Conservation (phyloP, 2,797 vertebrate species). For the Artibeus lituratus region DNA sequence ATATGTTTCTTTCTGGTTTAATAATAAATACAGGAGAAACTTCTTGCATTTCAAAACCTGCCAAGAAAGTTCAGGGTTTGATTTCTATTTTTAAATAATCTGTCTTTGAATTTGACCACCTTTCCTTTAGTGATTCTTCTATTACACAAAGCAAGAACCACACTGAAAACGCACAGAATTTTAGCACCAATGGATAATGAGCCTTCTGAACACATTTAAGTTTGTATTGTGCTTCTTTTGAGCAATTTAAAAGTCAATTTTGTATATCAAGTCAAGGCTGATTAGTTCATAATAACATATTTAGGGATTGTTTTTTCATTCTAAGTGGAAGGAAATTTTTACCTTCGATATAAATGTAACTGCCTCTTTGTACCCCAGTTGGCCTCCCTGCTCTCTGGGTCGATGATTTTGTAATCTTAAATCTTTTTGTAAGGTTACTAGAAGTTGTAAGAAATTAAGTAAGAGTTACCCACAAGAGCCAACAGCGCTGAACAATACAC, state of each 20-base stretch:
- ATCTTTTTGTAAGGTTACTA: not conserved
- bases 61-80: not conserved
- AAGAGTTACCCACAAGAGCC: conserved; percentile 21
- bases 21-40: conserved; percentile 35
- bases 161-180: conserved; percentile 28
- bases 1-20: conserved; percentile 47
- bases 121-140: not conserved
- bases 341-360: not conserved
- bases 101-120: not conserved
- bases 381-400: not conserved
- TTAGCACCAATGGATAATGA: conserved; percentile 66
- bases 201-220: not conserved
- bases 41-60: conserved; percentile 35
- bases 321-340: not conserved
- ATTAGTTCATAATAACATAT: not conserved
- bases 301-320: not conserved
- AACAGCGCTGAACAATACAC: not conserved
- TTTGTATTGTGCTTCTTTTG: conserved; percentile 54
- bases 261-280: not conserved
- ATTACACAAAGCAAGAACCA: not conserved
- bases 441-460: conserved; percentile 45
- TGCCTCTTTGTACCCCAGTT: not conserved
- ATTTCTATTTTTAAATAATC: not conserved
- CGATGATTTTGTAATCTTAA: not conserved
- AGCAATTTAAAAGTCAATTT: conserved; percentile 1